phyloP scores from a whole-genome alignment of 2,113 vertebrate species.

The Thamnophis sirtalis region DNA sequence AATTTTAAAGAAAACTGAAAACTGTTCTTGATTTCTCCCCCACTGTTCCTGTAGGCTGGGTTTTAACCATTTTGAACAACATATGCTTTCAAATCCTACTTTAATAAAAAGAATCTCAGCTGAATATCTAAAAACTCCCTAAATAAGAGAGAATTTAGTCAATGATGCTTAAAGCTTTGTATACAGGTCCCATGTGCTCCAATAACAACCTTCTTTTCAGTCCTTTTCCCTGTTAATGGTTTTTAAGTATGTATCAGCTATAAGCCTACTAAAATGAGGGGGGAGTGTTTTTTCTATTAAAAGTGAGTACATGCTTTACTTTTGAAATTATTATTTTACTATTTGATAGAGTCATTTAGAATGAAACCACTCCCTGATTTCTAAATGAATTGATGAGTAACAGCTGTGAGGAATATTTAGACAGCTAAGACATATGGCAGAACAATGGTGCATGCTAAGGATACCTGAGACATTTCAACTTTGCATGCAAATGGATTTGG shows the following conservation, averaged over 20 bases:
- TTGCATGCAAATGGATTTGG: neutral
- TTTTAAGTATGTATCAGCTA: neutral
- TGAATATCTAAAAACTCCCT: neutral
- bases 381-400: neutral
- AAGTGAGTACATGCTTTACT: conserved; percentile 20
- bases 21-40: conserved; percentile 46
- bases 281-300: neutral
- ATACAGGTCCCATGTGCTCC: conserved; percentile 1
- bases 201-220: conserved; percentile 17
- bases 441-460: neutral
- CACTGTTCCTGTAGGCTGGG: conserved; percentile 35
- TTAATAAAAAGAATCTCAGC: conserved; percentile 25
- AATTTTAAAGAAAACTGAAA: conserved; percentile 49
- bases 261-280: conserved; percentile 6
- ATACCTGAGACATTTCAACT: conserved; percentile 19
- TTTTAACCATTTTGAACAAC: conserved; percentile 28
- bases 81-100: conserved; percentile 33
- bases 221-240: conserved; percentile 2
- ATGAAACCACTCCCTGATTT: conserved; percentile 21
- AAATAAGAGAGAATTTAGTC: conserved; percentile 3
- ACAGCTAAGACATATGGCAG: neutral
- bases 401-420: conserved; percentile 33
- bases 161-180: conserved; percentile 25
- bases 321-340: neutral
- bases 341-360: neutral